phyloP scores from a whole-genome alignment of 2,797 vertebrate species.

The Sebastes aleutianus region DNA sequence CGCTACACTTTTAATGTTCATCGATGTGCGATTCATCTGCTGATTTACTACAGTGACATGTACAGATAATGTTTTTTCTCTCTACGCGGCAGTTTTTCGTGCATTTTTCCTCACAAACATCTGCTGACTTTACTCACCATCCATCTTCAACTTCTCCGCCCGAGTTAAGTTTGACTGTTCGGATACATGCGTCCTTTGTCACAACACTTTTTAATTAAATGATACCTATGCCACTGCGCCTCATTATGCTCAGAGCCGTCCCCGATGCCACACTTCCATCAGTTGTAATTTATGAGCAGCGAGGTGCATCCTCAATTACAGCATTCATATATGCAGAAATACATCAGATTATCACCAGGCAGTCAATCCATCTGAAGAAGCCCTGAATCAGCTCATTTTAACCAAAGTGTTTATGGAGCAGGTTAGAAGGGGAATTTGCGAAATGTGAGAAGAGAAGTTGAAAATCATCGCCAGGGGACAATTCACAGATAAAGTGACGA shows the following conservation, averaged over 20 bases:
- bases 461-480: constrained; percentile 43
- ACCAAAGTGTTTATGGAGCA: constrained; percentile 49
- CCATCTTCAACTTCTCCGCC: constrained; percentile 38
- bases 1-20: not conserved
- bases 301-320: constrained; percentile 72
- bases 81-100: not conserved
- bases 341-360: constrained; percentile 71
- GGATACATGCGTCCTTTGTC: constrained; percentile 55
- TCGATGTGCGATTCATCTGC: not conserved
- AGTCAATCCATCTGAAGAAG: constrained; percentile 70
- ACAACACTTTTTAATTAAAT: constrained; percentile 77
- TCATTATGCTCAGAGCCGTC: constrained; percentile 64
- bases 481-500: constrained; percentile 1
- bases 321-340: constrained; percentile 68
- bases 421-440: constrained; percentile 4
- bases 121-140: constrained; percentile 34
- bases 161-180: constrained; percentile 49
- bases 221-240: constrained; percentile 64
- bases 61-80: not conserved
- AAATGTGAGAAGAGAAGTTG: constrained; percentile 53
- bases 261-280: constrained; percentile 65
- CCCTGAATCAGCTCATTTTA: constrained; percentile 66
- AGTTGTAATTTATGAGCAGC: constrained; percentile 73
- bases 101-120: constrained; percentile 34
- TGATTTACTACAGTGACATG: not conserved